Percentiles rank a stretch among this genome's conserved stretches.
Evolutionary conservation across 2,797 vertebrate species (phyloP).

Genomic region (Heterohyrax brucei): DNA sequence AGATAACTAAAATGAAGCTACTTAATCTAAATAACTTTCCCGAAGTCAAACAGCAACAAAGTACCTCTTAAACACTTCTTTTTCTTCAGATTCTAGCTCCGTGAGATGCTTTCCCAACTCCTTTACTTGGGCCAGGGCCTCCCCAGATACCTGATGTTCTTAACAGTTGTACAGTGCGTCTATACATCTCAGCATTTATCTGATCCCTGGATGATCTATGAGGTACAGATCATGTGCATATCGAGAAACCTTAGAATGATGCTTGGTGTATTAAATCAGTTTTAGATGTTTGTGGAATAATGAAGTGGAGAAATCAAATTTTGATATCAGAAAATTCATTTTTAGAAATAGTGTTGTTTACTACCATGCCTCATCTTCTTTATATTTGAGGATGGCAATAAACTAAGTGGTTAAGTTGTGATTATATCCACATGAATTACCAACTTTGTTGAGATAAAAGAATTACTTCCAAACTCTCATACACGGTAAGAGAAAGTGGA

Average conservation of each 20-base stretch:
- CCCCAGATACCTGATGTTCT: neutral
- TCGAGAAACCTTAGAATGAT: neutral
- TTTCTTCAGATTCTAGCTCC: neutral
- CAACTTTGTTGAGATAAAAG: neutral
- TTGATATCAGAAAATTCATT: neutral
- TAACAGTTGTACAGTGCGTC: neutral
- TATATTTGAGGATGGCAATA: conserved; percentile 19
- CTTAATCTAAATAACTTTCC: conserved; percentile 26
- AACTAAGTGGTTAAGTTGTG: neutral
- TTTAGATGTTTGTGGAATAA: neutral
- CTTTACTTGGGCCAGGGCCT: neutral
- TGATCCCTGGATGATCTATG: neutral
- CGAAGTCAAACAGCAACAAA: neutral
- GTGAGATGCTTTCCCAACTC: neutral
- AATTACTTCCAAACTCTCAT: neutral
- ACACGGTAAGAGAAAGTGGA: neutral
- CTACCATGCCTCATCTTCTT: neutral
- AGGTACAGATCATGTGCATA: neutral
- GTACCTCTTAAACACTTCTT: neutral
- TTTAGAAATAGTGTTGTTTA: neutral
- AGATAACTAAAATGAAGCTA: neutral
- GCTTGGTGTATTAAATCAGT: neutral
- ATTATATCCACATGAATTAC: neutral
- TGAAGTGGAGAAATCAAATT: neutral
- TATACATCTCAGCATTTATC: neutral